Conservation (phyloP, 2,113 vertebrate species). For the Esox niger region DNA sequence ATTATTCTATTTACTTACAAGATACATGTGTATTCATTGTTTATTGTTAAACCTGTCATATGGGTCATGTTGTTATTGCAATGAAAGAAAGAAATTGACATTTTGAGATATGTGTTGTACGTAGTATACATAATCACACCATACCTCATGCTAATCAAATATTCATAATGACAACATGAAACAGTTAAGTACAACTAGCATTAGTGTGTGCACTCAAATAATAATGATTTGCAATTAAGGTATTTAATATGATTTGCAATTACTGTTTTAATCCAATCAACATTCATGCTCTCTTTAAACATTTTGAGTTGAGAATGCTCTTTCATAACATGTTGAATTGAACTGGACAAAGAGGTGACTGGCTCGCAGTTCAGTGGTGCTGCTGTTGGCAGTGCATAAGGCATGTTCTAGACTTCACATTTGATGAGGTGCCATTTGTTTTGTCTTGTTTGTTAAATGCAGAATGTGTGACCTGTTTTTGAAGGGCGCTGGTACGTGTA, state of each 20-base stretch:
- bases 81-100: not conserved
- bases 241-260: no score
- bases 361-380: slow-evolving; percentile 31
- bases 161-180: no score
- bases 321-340: not conserved
- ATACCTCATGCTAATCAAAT: no score
- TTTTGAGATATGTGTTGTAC: not conserved
- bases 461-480: slow-evolving; percentile 31
- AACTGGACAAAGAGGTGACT: slow-evolving; percentile 8
- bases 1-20: not conserved
- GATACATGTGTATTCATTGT: not conserved
- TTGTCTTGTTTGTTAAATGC: slow-evolving; percentile 42
- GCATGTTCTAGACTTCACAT: slow-evolving; percentile 49
- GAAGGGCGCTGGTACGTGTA: slow-evolving; percentile 36
- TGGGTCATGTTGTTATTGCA: not conserved
- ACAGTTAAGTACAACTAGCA: no score
- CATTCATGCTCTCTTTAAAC: no score
- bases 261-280: no score
- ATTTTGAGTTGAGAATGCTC: not conserved
- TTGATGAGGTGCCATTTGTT: slow-evolving; percentile 1
- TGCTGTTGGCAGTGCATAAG: slow-evolving; percentile 31
- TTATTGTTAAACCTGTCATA: not conserved
- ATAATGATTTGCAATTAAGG: no score
- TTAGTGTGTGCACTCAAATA: no score
- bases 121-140: not conserved